Percentiles rank a stretch among this genome's conserved stretches.
phyloP scores from a whole-genome alignment of 2,797 vertebrate genomes.

The Malurus splendens region DNA sequence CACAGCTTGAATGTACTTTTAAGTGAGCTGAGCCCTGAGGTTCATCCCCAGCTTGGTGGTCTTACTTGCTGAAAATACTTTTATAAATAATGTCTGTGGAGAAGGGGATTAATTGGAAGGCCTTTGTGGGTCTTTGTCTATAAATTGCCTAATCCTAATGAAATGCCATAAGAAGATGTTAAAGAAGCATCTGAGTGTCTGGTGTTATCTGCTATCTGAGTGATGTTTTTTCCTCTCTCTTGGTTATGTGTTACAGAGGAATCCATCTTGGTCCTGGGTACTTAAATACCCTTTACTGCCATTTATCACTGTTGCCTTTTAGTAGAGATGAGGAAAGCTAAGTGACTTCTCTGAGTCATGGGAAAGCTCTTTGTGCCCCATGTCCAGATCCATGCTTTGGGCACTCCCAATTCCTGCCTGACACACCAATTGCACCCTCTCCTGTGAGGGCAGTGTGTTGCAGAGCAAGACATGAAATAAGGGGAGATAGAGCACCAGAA shows the following conservation, averaged over 20 bases:
- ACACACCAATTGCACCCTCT: background rate
- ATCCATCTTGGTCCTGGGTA: background rate
- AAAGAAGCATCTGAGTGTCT: background rate
- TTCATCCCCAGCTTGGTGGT: background rate
- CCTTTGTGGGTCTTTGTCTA: background rate
- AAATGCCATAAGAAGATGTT: background rate
- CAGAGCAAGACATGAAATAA: background rate
- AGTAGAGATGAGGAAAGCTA: background rate
- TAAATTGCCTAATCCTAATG: background rate
- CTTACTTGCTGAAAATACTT: background rate
- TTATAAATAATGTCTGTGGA: background rate
- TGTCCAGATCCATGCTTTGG: background rate
- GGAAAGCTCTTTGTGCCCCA: background rate
- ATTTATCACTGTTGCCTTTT: background rate
- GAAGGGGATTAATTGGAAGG: background rate
- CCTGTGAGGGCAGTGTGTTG: rapidly evolving
- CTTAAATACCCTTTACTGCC: background rate
- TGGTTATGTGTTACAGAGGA: rapidly evolving
- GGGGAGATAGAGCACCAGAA: background rate
- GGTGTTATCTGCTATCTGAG: background rate
- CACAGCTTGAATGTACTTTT: background rate
- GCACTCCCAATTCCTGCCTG: background rate
- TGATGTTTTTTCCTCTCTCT: background rate
- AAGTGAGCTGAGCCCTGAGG: background rate
- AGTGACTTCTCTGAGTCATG: background rate